phyloP scores from a whole-genome alignment of 2,888 invertebrate species.

The Apotomis turbidana region DNA sequence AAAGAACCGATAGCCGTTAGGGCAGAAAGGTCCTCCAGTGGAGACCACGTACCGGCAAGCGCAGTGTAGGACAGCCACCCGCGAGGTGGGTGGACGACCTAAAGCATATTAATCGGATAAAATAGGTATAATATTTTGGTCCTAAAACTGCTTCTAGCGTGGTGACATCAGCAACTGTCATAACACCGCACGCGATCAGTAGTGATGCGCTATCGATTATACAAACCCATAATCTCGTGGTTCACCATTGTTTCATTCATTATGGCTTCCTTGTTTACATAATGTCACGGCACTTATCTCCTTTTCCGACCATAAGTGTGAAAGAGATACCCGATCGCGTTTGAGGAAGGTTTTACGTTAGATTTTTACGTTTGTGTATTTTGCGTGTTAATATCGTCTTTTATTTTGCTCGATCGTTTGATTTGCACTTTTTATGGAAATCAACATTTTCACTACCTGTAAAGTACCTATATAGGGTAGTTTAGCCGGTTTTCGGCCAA shows the following conservation, averaged over 20 bases:
- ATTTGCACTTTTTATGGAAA: background rate
- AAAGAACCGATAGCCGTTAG: too few species aligned
- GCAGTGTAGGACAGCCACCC: too few species aligned
- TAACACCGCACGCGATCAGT: slow-evolving; percentile 68
- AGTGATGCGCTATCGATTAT: slow-evolving; percentile 79
- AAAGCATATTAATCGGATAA: too few species aligned
- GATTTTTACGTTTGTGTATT: slow-evolving; percentile 14
- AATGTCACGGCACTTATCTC: slow-evolving; percentile 13
- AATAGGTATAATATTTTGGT: background rate
- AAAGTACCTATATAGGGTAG: background rate
- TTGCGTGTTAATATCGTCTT: background rate
- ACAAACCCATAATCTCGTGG: slow-evolving; percentile 50
- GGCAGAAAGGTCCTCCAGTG: too few species aligned
- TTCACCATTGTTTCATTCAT: slow-evolving; percentile 38
- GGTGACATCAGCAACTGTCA: slow-evolving; percentile 47
- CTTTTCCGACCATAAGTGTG: background rate
- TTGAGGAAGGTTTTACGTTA: background rate
- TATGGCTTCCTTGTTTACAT: slow-evolving; percentile 36
- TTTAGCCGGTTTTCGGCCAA: too few species aligned
- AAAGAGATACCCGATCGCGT: background rate
- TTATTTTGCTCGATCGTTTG: background rate
- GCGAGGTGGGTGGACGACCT: too few species aligned
- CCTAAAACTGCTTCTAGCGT: slow-evolving; percentile 42
- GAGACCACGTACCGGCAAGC: too few species aligned
- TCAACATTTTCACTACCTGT: too few species aligned